Conservation (phyloP, 2,113 vertebrate genomes). For the Tachysurus vachellii region DNA sequence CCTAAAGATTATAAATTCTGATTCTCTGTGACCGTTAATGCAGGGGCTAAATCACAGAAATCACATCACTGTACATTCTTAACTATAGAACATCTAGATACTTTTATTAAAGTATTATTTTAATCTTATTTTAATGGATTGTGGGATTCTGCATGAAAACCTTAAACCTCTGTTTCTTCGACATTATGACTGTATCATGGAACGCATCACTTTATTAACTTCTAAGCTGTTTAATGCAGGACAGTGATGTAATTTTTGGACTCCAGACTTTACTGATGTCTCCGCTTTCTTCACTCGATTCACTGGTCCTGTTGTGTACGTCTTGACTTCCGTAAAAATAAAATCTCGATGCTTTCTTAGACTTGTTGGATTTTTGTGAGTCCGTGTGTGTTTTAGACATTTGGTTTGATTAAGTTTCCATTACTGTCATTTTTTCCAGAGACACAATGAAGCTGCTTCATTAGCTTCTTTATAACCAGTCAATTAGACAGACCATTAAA, state of each 20-base stretch:
- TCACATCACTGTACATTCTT: neutral
- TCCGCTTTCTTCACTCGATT: neutral
- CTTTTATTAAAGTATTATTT: no score
- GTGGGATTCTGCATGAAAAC: neutral
- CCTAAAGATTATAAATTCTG: neutral
- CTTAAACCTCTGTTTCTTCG: neutral
- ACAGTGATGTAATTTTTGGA: neutral
- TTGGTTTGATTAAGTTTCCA: neutral
- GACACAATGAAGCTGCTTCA: neutral
- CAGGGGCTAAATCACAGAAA: neutral
- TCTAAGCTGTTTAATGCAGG: no score
- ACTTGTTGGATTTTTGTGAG: neutral
- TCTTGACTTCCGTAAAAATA: neutral
- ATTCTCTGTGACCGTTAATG: neutral
- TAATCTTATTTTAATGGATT: no score
- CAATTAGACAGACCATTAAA: neutral
- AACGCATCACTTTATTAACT: neutral
- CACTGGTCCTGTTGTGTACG: neutral
- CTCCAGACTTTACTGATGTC: neutral
- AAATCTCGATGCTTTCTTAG: neutral
- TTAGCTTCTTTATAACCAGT: neutral
- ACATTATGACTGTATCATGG: neutral
- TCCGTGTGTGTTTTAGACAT: neutral
- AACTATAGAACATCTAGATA: no score
- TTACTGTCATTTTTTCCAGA: neutral